Percentiles rank a stretch among this genome's conserved stretches.
Conservation (phyloP, 2,888 invertebrate species). For the Emmelina monodactyla region DNA sequence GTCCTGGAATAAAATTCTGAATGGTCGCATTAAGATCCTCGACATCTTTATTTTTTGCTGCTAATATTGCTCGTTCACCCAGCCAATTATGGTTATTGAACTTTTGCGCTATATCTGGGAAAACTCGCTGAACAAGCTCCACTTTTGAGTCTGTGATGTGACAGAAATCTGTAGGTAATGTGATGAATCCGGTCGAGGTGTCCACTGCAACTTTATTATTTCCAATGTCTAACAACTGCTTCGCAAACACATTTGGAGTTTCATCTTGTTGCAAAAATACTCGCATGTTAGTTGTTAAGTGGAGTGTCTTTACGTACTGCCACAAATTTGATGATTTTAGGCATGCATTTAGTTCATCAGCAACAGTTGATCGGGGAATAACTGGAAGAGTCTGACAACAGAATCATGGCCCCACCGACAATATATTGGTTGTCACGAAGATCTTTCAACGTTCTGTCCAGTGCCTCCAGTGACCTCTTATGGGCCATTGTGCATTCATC, state of each 20-base stretch:
- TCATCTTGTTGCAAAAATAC: slow-evolving; percentile 15
- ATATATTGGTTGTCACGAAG: slow-evolving; percentile 15
- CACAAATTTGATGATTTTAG: slow-evolving; percentile 17
- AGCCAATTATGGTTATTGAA: slow-evolving; percentile 17
- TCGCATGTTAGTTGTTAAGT: slow-evolving; percentile 15
- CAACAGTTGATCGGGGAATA: slow-evolving; percentile 17
- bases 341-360: slow-evolving; percentile 19
- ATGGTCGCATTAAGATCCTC: not conserved
- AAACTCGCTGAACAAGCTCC: slow-evolving; percentile 12
- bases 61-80: slow-evolving; percentile 18
- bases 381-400: slow-evolving; percentile 24
- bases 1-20: slow-evolving; percentile 2
- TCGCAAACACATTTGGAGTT: slow-evolving; percentile 18
- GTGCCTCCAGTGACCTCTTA: slow-evolving; percentile 14
- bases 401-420: slow-evolving; percentile 23
- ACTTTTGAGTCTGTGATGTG: slow-evolving; percentile 8
- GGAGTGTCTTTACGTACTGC: slow-evolving; percentile 15
- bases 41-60: slow-evolving; percentile 12
- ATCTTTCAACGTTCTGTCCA: slow-evolving; percentile 18
- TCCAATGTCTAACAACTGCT: slow-evolving; percentile 19
- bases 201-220: slow-evolving; percentile 16
- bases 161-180: slow-evolving; percentile 15
- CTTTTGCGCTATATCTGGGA: slow-evolving; percentile 20
- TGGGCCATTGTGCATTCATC: slow-evolving; percentile 18
- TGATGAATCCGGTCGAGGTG: slow-evolving; percentile 15